Base-by-base conservation (phyloP, 2,888 invertebrate genomes). In the Melinaea marsaeus region DNA sequence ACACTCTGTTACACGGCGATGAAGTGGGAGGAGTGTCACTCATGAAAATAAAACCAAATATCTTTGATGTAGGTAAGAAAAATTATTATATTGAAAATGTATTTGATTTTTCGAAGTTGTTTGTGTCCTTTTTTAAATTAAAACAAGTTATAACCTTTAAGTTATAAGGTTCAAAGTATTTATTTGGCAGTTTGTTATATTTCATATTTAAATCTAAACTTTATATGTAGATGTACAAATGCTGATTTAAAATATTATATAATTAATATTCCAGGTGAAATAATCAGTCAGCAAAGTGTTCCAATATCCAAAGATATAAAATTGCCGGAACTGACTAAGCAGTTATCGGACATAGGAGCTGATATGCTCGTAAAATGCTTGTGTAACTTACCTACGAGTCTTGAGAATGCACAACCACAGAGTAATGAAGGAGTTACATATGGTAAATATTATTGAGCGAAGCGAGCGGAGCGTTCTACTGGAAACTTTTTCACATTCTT, bases 1-100 rank as follows among this genome's bases (percentile, higher is more conserved):
- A 98, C 84, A 93, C 98, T 0, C 86, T 99, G 59, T 92, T 97
- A 74, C 93, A 95, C 80, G 97, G 96, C 11, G 98, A 98, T 79
- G 77, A 80, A 11, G 86, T 91, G 70, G 96, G 97, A 7, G 98
- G 98, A 45, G 92, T 98, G 11, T 94, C 97, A 13, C 93, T 98
- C 55, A 98, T 98, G 95, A 94, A 93, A 86, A 95, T 99, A 68
- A 93, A 93, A 79, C 94, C 97, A 45, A 91, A 95, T 75, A 92
- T 93, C 81, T 97, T 97, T 90, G 97, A 97, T 91, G 88, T 95
- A 71, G 97, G 97, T 73, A 91, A 78, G 88, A 76, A 73, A 46
- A 59, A 42, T 42, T 42, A 42, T 42, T 9, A 42, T 42, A 42
- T 42, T 9, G 0, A 9, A 6, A 37, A 37, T 6, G 37, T 37